Conservation (phyloP, 2,797 vertebrate species). For the Pygocentrus nattereri region DNA sequence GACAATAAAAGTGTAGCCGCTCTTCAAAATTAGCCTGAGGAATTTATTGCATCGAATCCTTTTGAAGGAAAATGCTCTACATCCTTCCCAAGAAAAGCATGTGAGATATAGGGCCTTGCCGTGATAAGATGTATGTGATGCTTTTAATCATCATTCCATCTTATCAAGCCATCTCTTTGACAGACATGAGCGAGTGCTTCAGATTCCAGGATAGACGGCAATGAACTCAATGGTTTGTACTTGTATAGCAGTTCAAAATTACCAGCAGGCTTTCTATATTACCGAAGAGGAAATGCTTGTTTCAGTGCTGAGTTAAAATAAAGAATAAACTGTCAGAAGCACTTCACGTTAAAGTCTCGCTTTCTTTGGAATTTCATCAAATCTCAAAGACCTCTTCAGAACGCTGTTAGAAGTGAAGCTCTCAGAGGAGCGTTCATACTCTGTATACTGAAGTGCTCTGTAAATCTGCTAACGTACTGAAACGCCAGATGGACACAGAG, state of each 20-base stretch:
- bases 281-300: neutral
- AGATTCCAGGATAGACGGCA: neutral
- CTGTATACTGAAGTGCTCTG: neutral
- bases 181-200: neutral
- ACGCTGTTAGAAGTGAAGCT: neutral
- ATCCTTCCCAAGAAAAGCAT: neutral
- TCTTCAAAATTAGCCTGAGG: neutral
- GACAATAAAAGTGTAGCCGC: neutral
- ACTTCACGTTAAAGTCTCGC: constrained; percentile 11
- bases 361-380: constrained; percentile 13
- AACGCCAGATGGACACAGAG: neutral
- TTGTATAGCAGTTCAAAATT: neutral
- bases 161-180: neutral
- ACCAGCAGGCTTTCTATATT: neutral
- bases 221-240: neutral
- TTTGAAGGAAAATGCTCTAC: neutral
- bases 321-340: neutral
- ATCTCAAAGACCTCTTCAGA: neutral
- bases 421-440: neutral
- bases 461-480: neutral
- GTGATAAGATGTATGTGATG: neutral
- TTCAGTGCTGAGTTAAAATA: neutral
- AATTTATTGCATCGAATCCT: neutral
- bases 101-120: neutral
- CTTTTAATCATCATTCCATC: neutral